Percentiles rank a stretch among this genome's conserved stretches.
Evolutionary conservation across 2,797 vertebrate genomes (phyloP).

Genomic region (Benthosema pterotum): DNA sequence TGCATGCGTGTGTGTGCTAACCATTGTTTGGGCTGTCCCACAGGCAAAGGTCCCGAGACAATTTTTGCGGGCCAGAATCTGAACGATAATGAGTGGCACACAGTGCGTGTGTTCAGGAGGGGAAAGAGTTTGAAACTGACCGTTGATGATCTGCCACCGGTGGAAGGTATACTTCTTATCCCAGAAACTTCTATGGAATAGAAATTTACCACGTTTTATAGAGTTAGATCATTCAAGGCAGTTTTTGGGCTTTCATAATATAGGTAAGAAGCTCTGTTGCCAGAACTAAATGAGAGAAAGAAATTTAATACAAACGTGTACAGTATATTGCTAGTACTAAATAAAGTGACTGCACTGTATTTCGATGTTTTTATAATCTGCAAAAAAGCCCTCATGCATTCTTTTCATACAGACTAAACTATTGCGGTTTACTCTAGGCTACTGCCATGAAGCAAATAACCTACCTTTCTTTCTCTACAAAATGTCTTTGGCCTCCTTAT

Average conservation of each 20-base stretch:
- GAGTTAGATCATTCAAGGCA: constrained; percentile 1
- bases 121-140: constrained; percentile 97
- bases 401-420: neutral
- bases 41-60: constrained; percentile 99
- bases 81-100: constrained; percentile 99
- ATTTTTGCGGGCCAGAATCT: constrained; percentile 99
- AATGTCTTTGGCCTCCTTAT: neutral
- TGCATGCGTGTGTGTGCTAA: constrained; percentile 67
- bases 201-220: neutral
- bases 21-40: constrained; percentile 92
- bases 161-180: constrained; percentile 86
- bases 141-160: constrained; percentile 93
- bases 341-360: neutral
- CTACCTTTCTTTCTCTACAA: neutral
- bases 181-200: constrained; percentile 9
- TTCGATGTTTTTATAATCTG: neutral
- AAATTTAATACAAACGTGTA: no score
- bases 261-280: constrained; percentile 32
- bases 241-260: constrained; percentile 8
- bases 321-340: neutral
- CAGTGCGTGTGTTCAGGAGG: constrained; percentile 95
- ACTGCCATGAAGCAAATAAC: neutral
- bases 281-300: neutral
- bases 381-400: neutral
- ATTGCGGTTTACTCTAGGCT: neutral